A percentile compares a stretch with the other conserved stretches of the same genome.
These are phyloP conservation scores for Brachyistius frenatus DNA, from an alignment of 2,113 vertebrate species.

Conservation along the genomic window DNA sequence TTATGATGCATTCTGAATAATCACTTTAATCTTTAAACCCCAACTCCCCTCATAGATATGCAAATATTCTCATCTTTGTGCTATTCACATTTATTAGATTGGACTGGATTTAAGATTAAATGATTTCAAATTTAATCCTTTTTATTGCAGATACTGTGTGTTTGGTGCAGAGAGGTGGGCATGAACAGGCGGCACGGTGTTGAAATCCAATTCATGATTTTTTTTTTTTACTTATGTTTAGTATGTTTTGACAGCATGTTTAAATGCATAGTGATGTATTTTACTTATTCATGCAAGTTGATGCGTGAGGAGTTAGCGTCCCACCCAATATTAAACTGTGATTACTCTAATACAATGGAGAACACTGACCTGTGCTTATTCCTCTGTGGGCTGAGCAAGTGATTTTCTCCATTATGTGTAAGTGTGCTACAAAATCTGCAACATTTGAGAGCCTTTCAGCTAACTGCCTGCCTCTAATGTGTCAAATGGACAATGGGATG, in stretches of 20 bases:
- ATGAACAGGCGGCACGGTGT: not conserved
- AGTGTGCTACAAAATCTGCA: slow-evolving; percentile 50
- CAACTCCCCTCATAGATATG: not conserved
- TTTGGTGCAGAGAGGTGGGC: slow-evolving; percentile 12
- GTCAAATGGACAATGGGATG: slow-evolving; percentile 64
- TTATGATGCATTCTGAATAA: slow-evolving; percentile 10
- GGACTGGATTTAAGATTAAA: not conserved
- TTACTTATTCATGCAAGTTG: slow-evolving; percentile 8
- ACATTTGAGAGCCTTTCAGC: slow-evolving; percentile 52
- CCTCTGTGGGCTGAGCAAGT: slow-evolving; percentile 53
- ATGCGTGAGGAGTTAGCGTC: slow-evolving; percentile 23
- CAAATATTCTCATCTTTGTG: not conserved
- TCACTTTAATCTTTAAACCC: slow-evolving; percentile 10
- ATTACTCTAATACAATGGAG: slow-evolving; percentile 44
- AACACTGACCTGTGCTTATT: slow-evolving; percentile 50
- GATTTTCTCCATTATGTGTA: slow-evolving; percentile 50
- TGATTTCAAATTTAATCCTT: not conserved
- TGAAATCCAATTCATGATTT: slow-evolving; percentile 9
- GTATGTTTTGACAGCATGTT: not conserved
- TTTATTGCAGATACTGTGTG: not conserved
- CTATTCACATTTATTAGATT: not conserved
- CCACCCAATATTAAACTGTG: slow-evolving; percentile 44
- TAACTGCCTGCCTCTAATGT: slow-evolving; percentile 60
- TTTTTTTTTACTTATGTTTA: not conserved
- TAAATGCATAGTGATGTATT: slow-evolving; percentile 17